phyloP scores from a whole-genome alignment of 1,140 invertebrate genomes.

The Scylla paramamosain region DNA sequence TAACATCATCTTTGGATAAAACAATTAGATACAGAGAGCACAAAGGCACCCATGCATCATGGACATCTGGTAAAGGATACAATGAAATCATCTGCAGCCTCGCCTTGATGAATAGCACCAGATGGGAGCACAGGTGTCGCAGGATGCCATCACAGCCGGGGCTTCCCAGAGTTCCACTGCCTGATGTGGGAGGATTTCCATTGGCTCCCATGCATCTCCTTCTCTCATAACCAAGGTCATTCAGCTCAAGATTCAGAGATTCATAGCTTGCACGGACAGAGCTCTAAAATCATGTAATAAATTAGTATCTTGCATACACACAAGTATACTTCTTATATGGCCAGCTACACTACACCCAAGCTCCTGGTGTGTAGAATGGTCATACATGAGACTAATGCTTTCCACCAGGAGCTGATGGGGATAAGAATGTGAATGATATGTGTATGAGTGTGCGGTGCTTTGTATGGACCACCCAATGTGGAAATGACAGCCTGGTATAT shows the following conservation, averaged over 20 bases:
- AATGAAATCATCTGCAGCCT: constrained; percentile 64
- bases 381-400: no score
- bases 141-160: constrained; percentile 57
- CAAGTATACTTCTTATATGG: no score
- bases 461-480: no score
- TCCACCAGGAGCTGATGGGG: no score
- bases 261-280: constrained; percentile 68
- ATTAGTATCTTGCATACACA: no score
- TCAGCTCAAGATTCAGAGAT: constrained; percentile 29
- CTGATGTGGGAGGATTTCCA: not conserved
- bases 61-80: constrained; percentile 48
- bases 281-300: not conserved
- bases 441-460: no score
- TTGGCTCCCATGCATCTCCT: not conserved
- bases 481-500: no score
- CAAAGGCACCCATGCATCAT: no score
- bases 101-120: constrained; percentile 61
- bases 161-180: not conserved
- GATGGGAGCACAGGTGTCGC: constrained; percentile 59
- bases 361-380: no score
- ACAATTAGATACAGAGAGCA: no score
- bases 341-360: no score
- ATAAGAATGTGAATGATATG: no score
- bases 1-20: not conserved
- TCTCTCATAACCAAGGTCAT: constrained; percentile 46